phyloP scores from a whole-genome alignment of 2,797 vertebrate species.

The Intellagama lesueurii region DNA sequence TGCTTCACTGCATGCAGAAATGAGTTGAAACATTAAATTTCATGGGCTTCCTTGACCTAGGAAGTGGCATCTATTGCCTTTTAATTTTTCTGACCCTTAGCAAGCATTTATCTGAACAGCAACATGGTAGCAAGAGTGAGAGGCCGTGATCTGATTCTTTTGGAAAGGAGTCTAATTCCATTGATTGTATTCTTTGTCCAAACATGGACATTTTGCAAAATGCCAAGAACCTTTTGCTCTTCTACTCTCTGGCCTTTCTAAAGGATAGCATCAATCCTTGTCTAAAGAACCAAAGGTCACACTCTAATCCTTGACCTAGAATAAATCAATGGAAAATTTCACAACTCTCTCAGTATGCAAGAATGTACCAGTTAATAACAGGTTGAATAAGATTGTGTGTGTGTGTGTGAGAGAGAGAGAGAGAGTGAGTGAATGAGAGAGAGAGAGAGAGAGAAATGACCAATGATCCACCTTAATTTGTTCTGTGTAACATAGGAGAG shows the following conservation, averaged over 20 bases:
- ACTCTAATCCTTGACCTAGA: constrained; percentile 6
- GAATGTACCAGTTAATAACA: neutral
- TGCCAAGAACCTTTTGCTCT: neutral
- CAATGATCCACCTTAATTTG: neutral
- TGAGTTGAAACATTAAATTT: neutral
- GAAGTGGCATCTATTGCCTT: neutral
- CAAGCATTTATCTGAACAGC: neutral
- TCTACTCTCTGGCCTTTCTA: neutral
- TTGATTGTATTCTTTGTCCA: constrained; percentile 3
- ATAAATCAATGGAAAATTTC: constrained; percentile 12
- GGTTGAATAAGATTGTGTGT: neutral
- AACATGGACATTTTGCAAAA: constrained; percentile 3
- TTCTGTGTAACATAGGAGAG: neutral
- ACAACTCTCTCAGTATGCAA: neutral
- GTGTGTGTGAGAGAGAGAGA: neutral
- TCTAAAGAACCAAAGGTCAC: constrained; percentile 18
- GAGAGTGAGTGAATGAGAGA: neutral
- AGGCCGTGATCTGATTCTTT: neutral
- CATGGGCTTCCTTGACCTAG: neutral
- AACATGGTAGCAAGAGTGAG: neutral
- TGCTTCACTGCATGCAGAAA: neutral
- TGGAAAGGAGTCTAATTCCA: neutral
- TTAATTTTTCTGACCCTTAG: neutral
- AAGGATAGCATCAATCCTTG: constrained; percentile 19
- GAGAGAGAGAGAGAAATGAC: neutral